Evolutionary conservation across 2,888 invertebrate genomes (phyloP), one percentile per base, ranked within the genome.

Genomic region (Leucoma salicis): DNA sequence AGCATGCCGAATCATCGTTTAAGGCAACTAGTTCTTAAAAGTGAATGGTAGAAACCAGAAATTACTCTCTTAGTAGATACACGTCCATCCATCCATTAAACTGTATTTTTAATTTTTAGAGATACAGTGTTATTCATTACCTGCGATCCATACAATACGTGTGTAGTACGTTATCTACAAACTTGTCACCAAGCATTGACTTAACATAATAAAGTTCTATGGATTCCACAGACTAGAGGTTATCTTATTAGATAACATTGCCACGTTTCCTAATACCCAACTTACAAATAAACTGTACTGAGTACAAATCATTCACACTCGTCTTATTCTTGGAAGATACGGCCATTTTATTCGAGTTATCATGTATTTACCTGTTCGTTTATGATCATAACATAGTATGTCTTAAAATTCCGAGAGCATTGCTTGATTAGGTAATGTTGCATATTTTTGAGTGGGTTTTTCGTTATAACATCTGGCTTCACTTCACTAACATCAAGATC

Each of bases 201-300:
- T n/a, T 50, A 47, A 42, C 60, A 42, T 47, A 42, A 11, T 39
- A 29, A 40, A 29, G 6, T 29, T 3, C n/a, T 40, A 49, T 38
- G 46, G n/a, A 47, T 34, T 44, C 33, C 41, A 53, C 46, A 51
- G 49, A 49, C 46, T 44, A 56, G 39, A 42, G 58, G 61, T 58
- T 60, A 61, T 58, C 58, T 36, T 31, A 28, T 36, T 16, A 34
- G 53, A 56, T 61, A 58, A 53, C 39, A 37, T 14, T 25, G 29
- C 37, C 31, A 25, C 27, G 45, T 42, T 61, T 58, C 53, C 52
- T 52, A 53, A 42, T 52, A 50, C 45, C 24, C 35, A 53, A 43
- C 29, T 7, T n/a, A 31, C 10, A 37, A 21, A 8, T n/a, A n/a
- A n/a, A n/a, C n/a, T 21, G 2, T 21, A 14, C 14, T 25, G 11